A percentile compares a stretch with the other conserved stretches of the same genome.
Conservation (phyloP, 1,140 invertebrate species). For the Drosophila miranda region DNA sequence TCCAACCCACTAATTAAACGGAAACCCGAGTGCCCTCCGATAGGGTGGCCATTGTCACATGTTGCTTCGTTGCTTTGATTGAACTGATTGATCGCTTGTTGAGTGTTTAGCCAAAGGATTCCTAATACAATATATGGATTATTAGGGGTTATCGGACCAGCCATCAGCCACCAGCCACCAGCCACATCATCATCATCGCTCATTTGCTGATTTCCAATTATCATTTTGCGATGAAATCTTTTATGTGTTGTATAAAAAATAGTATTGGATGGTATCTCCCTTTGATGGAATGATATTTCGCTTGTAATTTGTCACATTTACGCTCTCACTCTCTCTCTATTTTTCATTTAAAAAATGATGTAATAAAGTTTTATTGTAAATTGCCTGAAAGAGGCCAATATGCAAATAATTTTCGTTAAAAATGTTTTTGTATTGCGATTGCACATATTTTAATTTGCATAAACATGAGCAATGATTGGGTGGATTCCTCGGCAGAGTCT, state of each 20-base stretch:
- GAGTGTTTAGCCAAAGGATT: slow-evolving; percentile 52
- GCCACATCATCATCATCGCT: slow-evolving; percentile 24
- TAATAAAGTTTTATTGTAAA: slow-evolving; percentile 53
- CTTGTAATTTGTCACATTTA: slow-evolving; percentile 4
- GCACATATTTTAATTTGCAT: slow-evolving; percentile 72
- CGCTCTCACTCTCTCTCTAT: too few relatives aligned
- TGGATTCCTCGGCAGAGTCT: neutral
- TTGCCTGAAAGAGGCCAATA: slow-evolving; percentile 37
- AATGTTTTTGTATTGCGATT: slow-evolving; percentile 64
- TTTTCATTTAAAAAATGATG: slow-evolving; percentile 6
- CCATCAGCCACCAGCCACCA: too few relatives aligned
- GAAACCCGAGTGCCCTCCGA: slow-evolving; percentile 22
- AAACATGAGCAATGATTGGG: slow-evolving; percentile 43
- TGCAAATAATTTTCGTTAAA: slow-evolving; percentile 62
- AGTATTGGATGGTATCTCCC: too few relatives aligned
- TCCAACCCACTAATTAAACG: slow-evolving; percentile 51
- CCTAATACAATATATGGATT: slow-evolving; percentile 17
- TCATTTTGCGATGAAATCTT: neutral
- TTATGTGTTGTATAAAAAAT: neutral
- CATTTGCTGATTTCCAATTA: slow-evolving; percentile 10
- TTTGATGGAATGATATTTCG: neutral
- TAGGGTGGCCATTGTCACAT: slow-evolving; percentile 36
- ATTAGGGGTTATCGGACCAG: too few relatives aligned
- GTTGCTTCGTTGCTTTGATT: slow-evolving; percentile 13
- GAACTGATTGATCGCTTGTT: slow-evolving; percentile 63